These are phyloP conservation scores for Oxyruncus cristatus DNA, from an alignment of 2,113 vertebrate species.

Conservation along the genomic window DNA sequence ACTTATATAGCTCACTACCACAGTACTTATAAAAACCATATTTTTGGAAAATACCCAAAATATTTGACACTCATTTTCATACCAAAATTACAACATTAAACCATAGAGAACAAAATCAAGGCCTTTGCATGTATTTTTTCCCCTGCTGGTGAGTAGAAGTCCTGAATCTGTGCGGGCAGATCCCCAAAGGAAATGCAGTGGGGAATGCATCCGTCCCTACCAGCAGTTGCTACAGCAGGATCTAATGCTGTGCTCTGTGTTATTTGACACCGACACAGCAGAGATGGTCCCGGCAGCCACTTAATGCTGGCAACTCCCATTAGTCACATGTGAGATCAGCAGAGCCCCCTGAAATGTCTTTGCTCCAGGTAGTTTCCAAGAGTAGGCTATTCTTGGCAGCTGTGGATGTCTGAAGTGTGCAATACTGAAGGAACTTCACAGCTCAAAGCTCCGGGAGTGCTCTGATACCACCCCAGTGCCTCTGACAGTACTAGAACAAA, in stretches of 20 bases:
- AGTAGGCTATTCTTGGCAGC: background rate
- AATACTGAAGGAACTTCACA: background rate
- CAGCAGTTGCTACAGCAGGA: background rate
- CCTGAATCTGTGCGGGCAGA: background rate
- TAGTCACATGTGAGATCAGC: background rate
- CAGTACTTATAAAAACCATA: background rate
- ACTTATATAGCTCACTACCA: background rate
- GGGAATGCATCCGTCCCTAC: rapidly evolving
- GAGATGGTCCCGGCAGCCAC: background rate
- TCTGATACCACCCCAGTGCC: background rate
- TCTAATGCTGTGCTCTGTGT: background rate
- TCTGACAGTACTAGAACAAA: background rate
- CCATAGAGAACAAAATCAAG: background rate
- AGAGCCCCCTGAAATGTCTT: background rate
- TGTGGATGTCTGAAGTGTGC: background rate
- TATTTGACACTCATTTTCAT: background rate
- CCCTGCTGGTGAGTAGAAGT: background rate
- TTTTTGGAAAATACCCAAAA: background rate
- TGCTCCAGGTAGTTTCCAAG: background rate
- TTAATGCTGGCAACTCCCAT: background rate
- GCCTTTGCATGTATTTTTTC: background rate
- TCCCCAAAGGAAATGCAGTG: background rate
- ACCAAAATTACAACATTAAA: background rate
- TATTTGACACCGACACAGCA: background rate
- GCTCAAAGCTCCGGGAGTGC: background rate